Conservation (phyloP, 2,797 vertebrate genomes). For the Phrynocephalus forsythii region DNA sequence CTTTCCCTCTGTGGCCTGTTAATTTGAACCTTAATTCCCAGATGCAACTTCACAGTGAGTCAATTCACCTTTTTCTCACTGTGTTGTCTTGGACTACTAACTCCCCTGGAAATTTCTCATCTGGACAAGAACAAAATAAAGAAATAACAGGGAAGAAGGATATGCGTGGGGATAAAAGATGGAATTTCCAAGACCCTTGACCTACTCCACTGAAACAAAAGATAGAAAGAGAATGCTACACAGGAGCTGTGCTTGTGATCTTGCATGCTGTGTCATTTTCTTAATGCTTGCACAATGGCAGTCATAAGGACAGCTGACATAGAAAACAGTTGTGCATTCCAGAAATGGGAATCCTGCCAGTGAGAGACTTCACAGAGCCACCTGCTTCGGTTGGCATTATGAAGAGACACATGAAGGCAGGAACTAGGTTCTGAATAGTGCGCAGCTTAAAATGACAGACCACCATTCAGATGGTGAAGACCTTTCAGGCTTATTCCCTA, state of each 20-base stretch:
- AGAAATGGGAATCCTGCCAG: too few species aligned
- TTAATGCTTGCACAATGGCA: neutral
- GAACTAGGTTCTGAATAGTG: too few species aligned
- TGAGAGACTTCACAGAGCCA: neutral
- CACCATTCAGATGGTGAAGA: too few species aligned
- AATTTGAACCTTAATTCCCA: too few species aligned
- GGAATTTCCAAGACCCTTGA: neutral
- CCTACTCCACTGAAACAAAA: neutral
- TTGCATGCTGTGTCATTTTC: neutral
- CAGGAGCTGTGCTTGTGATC: neutral
- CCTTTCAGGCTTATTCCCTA: too few species aligned
- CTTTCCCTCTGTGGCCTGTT: too few species aligned
- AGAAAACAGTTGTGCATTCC: neutral
- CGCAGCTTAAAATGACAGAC: neutral
- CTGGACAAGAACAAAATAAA: neutral
- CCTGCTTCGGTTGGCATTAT: too few species aligned
- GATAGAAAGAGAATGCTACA: neutral
- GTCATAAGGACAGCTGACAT: neutral
- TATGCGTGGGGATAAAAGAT: neutral
- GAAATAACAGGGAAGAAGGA: neutral
- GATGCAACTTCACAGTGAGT: too few species aligned
- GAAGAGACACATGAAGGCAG: neutral
- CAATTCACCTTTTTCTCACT: too few species aligned
- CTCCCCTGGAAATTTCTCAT: too few species aligned
- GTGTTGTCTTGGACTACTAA: too few species aligned